Percentiles rank a stretch among this genome's conserved stretches.
phyloP scores from a whole-genome alignment of 1,140 invertebrate species.

The Monomorium pharaonis region DNA sequence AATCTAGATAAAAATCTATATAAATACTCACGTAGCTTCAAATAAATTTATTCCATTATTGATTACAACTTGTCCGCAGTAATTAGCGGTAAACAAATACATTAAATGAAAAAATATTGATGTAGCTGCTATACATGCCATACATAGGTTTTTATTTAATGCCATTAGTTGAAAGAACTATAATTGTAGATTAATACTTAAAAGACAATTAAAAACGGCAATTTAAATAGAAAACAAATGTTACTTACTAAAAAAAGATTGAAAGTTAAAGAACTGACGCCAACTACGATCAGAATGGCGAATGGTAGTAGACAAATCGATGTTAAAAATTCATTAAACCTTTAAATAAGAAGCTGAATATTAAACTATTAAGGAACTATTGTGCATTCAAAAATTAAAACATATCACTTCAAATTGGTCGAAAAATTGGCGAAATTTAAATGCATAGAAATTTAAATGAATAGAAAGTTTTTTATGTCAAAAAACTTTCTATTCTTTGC shows the following conservation, averaged over 20 bases:
- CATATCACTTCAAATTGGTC: too few relatives aligned
- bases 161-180: neutral
- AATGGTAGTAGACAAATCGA: neutral
- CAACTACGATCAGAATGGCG: conserved; percentile 10
- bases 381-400: neutral
- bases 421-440: too few relatives aligned
- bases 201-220: neutral
- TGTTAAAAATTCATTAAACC: neutral
- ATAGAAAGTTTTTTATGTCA: too few relatives aligned
- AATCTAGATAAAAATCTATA: neutral
- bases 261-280: conserved; percentile 10
- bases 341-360: conserved; percentile 1
- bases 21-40: conserved; percentile 4
- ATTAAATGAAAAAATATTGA: neutral
- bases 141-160: neutral
- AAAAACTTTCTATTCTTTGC: too few relatives aligned
- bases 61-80: neutral
- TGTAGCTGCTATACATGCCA: neutral
- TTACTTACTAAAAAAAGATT: conserved; percentile 32
- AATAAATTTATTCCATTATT: neutral
- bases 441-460: too few relatives aligned
- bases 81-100: conserved; percentile 22
- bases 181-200: neutral
- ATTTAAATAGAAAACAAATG: neutral
- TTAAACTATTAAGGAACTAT: conserved; percentile 13